phyloP scores from a whole-genome alignment of 2,113 vertebrate genomes.

The Stigmatopora argus region DNA sequence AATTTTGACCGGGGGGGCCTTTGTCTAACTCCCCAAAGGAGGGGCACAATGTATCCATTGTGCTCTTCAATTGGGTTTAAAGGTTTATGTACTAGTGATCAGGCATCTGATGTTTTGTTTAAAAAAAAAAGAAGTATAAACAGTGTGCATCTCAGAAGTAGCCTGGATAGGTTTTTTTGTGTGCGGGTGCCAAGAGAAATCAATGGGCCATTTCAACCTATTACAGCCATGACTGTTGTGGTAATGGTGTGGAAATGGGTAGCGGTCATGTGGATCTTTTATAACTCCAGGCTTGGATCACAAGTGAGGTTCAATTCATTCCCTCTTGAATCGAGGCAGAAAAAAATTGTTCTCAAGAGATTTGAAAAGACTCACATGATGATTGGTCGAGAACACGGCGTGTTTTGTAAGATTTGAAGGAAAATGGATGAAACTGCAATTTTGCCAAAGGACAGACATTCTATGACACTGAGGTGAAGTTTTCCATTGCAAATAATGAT shows the following conservation, averaged over 20 bases:
- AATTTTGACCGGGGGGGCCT: constrained; percentile 55
- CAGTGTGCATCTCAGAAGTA: constrained; percentile 39
- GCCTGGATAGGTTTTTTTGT: constrained; percentile 39
- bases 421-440: constrained; percentile 33
- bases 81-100: constrained; percentile 31
- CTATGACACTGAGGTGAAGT: constrained; percentile 43
- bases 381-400: constrained; percentile 34
- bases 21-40: constrained; percentile 55
- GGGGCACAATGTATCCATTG: neutral
- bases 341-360: constrained; percentile 38
- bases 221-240: constrained; percentile 63
- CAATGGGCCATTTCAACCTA: constrained; percentile 59
- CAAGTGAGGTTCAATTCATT: constrained; percentile 59
- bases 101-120: constrained; percentile 50
- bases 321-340: constrained; percentile 52
- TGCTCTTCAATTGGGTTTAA: constrained; percentile 26
- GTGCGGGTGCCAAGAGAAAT: constrained; percentile 37
- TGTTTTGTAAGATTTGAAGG: constrained; percentile 23
- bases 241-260: constrained; percentile 65
- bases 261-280: constrained; percentile 62
- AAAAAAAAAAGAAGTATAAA: constrained; percentile 23
- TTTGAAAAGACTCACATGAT: constrained; percentile 64
- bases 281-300: constrained; percentile 54
- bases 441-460: constrained; percentile 50
- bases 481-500: constrained; percentile 58